A percentile compares a stretch with the other conserved stretches of the same genome.
Conservation (phyloP, 2,113 vertebrate species). For the Sisor rabdophorus region DNA sequence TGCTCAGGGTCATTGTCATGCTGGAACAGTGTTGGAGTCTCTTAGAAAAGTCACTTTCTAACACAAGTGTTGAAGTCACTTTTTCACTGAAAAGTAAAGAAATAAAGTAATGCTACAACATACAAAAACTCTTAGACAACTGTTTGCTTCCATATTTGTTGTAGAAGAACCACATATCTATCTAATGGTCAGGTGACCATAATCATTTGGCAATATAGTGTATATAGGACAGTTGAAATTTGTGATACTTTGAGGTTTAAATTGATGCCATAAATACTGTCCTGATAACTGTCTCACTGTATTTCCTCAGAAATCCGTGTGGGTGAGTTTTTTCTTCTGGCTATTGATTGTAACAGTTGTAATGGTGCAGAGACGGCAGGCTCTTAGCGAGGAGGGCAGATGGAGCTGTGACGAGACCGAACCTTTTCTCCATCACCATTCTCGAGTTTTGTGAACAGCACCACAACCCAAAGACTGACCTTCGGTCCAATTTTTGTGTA, state of each 20-base stretch:
- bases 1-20: no score
- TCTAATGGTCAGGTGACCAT: no score
- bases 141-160: no score
- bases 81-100: no score
- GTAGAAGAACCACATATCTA: no score
- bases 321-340: conserved; percentile 84
- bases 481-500: neutral
- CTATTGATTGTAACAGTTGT: conserved; percentile 65
- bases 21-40: no score
- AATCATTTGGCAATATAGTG: no score
- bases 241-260: no score
- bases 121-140: no score
- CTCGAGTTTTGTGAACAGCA: conserved; percentile 41
- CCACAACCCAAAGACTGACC: neutral
- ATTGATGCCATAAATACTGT: neutral
- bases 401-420: conserved; percentile 63
- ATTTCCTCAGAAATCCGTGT: conserved; percentile 39
- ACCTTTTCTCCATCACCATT: conserved; percentile 62
- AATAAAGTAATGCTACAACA: no score
- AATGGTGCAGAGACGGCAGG: conserved; percentile 61
- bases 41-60: no score
- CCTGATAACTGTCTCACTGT: neutral
- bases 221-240: neutral
- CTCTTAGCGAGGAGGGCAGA: conserved; percentile 26
- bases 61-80: no score